phyloP scores from a whole-genome alignment of 2,888 invertebrate species.

The Drosophila kokeensis region DNA sequence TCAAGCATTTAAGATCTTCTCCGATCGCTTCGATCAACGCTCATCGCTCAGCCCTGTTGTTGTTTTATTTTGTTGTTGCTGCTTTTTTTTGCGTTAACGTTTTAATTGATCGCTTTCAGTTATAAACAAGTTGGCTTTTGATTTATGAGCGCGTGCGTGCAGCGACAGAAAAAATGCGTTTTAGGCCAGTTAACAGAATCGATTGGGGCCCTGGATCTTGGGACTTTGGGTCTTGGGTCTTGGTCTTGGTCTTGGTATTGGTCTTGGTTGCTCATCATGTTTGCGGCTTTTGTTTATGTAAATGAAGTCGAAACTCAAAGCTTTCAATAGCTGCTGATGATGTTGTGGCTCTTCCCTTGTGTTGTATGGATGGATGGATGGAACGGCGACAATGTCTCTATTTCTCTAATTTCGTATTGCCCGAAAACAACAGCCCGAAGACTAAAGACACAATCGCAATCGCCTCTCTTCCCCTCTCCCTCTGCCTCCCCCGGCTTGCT shows the following conservation, averaged over 20 bases:
- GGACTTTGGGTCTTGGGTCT: slow-evolving; percentile 1
- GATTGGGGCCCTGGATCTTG: slow-evolving; percentile 6
- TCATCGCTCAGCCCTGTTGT: slow-evolving; percentile 49
- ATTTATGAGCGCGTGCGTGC: slow-evolving; percentile 80
- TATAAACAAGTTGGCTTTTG: slow-evolving; percentile 79
- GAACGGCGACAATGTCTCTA: slow-evolving; percentile 75
- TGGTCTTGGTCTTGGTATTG: not conserved
- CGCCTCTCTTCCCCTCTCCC: not conserved
- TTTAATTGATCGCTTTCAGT: slow-evolving; percentile 80
- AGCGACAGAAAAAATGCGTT: slow-evolving; percentile 75
- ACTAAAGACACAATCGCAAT: slow-evolving; percentile 39
- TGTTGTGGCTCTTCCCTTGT: slow-evolving; percentile 54
- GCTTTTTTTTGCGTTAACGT: slow-evolving; percentile 76
- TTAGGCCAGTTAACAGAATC: slow-evolving; percentile 69
- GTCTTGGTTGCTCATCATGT: slow-evolving; percentile 29
- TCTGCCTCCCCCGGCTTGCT: not conserved
- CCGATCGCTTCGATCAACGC: slow-evolving; percentile 53
- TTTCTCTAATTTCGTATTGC: slow-evolving; percentile 73
- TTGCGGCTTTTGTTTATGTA: slow-evolving; percentile 69
- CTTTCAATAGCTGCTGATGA: slow-evolving; percentile 77
- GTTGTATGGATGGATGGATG: slow-evolving; percentile 19
- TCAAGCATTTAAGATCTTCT: slow-evolving; percentile 57
- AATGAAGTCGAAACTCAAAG: slow-evolving; percentile 62
- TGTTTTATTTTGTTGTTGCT: slow-evolving; percentile 26
- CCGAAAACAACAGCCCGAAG: slow-evolving; percentile 21